Evolutionary conservation across 92 coral and sea anemone genomes (phyloP).

Genomic region (Epizoanthus stellaris): DNA sequence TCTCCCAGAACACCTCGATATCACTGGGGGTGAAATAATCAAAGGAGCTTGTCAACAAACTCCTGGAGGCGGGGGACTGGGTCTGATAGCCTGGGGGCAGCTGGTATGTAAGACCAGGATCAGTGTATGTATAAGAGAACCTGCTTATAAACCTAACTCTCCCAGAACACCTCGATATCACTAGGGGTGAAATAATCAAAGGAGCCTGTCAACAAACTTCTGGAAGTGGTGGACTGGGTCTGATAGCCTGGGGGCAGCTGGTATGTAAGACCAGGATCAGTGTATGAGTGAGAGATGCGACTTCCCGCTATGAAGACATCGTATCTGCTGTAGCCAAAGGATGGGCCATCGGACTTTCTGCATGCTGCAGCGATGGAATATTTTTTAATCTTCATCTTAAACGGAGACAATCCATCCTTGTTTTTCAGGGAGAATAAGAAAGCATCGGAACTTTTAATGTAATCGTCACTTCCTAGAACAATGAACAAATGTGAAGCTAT

Average conservation of each 20-base stretch:
- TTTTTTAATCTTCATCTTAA: not conserved
- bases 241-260: conserved; percentile 5
- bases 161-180: too few species aligned
- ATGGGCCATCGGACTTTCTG: conserved; percentile 9
- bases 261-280: conserved; percentile 17
- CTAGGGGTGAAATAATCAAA: too few species aligned
- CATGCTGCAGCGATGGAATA: not conserved
- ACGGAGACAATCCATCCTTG: conserved; percentile 3
- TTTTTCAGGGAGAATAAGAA: conserved; percentile 28
- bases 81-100: not conserved
- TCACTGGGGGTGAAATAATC: too few species aligned
- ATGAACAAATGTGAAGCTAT: too few species aligned
- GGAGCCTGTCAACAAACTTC: too few species aligned
- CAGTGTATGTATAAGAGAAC: not conserved
- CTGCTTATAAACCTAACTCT: too few species aligned
- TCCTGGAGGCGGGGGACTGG: too few species aligned
- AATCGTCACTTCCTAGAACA: not conserved
- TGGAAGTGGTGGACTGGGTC: too few species aligned
- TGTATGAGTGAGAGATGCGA: not conserved
- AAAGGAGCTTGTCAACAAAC: too few species aligned
- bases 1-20: too few species aligned
- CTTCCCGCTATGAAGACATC: not conserved
- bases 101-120: conserved; percentile 8
- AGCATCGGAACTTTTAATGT: not conserved
- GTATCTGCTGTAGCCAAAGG: not conserved